These are phyloP conservation scores for Arrhopalites spinosus DNA, from an alignment of 2,888 invertebrate genomes.

Conservation along the genomic window DNA sequence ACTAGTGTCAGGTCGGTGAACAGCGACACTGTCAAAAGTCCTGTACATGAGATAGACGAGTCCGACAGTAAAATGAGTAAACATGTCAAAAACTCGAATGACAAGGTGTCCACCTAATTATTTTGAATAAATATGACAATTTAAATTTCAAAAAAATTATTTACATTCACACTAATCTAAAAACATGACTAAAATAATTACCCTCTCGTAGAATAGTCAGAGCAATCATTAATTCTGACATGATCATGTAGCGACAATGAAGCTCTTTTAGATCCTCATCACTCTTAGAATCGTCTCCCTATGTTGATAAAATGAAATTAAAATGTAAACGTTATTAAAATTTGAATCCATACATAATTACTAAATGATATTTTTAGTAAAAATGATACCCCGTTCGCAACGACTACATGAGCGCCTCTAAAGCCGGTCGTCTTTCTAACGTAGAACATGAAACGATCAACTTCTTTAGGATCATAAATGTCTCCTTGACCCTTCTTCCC, in stretches of 20 bases:
- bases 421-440: slow-evolving; percentile 75
- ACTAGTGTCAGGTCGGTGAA: slow-evolving; percentile 94
- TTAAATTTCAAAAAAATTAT: neutral
- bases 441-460: slow-evolving; percentile 74
- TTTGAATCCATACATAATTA: neutral
- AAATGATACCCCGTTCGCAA: slow-evolving; percentile 88
- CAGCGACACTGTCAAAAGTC: slow-evolving; percentile 81
- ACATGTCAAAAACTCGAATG: slow-evolving; percentile 93
- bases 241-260: slow-evolving; percentile 88
- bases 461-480: slow-evolving; percentile 82
- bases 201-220: slow-evolving; percentile 80
- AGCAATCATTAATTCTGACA: slow-evolving; percentile 94
- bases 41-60: slow-evolving; percentile 90
- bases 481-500: slow-evolving; percentile 76
- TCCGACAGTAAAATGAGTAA: slow-evolving; percentile 93
- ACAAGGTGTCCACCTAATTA: slow-evolving; percentile 79
- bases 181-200: too few relatives aligned
- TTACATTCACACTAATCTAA: slow-evolving; percentile 40
- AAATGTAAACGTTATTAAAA: neutral
- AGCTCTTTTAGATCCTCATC: slow-evolving; percentile 95
- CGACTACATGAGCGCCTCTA: slow-evolving; percentile 90
- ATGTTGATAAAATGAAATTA: neutral
- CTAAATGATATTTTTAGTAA: neutral
- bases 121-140: neutral
- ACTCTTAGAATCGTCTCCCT: slow-evolving; percentile 61